Evolutionary conservation across 2,113 vertebrate genomes (phyloP).

Genomic region (Takifugu bimaculatus): DNA sequence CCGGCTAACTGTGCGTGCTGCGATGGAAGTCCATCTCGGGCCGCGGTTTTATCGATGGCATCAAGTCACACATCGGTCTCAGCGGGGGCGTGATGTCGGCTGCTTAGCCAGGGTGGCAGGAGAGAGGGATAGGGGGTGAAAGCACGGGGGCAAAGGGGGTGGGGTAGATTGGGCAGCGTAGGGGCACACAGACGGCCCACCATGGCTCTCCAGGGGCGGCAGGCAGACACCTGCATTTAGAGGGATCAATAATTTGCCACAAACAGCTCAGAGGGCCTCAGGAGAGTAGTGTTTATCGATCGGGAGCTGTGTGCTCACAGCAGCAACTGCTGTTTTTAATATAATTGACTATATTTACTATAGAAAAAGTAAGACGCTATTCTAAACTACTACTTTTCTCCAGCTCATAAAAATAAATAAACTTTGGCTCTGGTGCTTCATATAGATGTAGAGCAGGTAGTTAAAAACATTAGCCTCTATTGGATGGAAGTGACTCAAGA

Average conservation of each 20-base stretch:
- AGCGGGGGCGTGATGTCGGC: conserved; percentile 46
- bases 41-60: conserved; percentile 78
- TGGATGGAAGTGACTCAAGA: too few species aligned
- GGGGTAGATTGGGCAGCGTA: conserved; percentile 1
- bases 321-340: conserved; percentile 40
- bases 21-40: conserved; percentile 52
- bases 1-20: conserved; percentile 25
- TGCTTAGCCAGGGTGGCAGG: conserved; percentile 42
- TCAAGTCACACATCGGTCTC: conserved; percentile 77
- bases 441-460: too few species aligned
- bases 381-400: too few species aligned
- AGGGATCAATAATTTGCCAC: conserved; percentile 67
- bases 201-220: conserved; percentile 45
- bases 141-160: conserved; percentile 23
- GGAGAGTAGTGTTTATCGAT: conserved; percentile 63
- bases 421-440: too few species aligned
- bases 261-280: conserved; percentile 51
- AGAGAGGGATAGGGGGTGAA: conserved; percentile 21
- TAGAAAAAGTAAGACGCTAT: too few species aligned
- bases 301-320: conserved; percentile 52
- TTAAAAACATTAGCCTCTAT: too few species aligned
- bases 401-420: too few species aligned
- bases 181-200: conserved; percentile 48
- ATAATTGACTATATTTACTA: conserved; percentile 15
- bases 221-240: conserved; percentile 72